Conservation (phyloP, 2,888 invertebrate species). For the Dryobotodes eremita region DNA sequence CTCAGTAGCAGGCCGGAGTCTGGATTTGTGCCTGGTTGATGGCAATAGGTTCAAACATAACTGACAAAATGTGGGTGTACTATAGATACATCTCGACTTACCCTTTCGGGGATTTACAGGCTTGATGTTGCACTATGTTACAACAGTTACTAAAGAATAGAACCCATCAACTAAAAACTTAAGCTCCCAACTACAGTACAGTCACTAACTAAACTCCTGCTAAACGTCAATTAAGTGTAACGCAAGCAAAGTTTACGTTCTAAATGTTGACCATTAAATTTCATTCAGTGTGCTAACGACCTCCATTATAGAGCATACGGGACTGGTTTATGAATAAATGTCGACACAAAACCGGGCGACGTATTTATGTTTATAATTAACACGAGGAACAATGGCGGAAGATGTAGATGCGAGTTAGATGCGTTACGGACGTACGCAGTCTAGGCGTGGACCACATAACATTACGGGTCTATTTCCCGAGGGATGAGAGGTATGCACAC, state of each 20-base stretch:
- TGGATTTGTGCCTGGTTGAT: too few relatives aligned
- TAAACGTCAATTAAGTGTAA: conserved; percentile 63
- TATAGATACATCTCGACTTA: not conserved
- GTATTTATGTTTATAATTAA: conserved; percentile 80
- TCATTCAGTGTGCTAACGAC: conserved; percentile 78
- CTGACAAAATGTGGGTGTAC: too few relatives aligned
- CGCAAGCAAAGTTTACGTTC: conserved; percentile 58
- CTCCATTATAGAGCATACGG: conserved; percentile 71
- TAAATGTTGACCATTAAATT: conserved; percentile 76
- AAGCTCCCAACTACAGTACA: conserved; percentile 23
- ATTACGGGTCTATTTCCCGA: not conserved
- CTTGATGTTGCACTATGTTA: not conserved
- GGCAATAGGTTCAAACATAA: too few relatives aligned
- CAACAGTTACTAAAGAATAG: conserved; percentile 7
- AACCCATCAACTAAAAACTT: conserved; percentile 30
- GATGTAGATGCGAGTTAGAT: conserved; percentile 57
- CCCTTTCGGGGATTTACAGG: not conserved
- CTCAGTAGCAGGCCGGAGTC: too few relatives aligned
- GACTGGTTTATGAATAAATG: conserved; percentile 73
- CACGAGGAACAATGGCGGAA: conserved; percentile 54
- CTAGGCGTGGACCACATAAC: not conserved
- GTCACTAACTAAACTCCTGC: conserved; percentile 26
- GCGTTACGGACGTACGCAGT: not conserved
- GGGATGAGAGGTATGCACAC: not conserved
- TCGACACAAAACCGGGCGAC: conserved; percentile 69